A percentile compares a stretch with the other conserved stretches of the same genome.
Conservation (phyloP, 2,113 vertebrate species). For the Cochlearius cochlearius region DNA sequence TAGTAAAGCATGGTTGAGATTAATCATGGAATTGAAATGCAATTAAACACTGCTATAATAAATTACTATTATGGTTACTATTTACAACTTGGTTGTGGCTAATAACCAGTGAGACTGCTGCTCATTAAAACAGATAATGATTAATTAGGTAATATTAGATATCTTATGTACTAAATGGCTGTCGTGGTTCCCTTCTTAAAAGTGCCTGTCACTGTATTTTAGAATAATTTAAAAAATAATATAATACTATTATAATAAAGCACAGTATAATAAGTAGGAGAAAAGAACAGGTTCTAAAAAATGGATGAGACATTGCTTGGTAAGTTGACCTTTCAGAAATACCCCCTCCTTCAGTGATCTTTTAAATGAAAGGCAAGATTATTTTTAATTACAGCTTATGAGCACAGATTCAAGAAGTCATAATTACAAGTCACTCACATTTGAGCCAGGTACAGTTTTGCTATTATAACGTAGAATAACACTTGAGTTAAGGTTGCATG, state of each 20-base stretch:
- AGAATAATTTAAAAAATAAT: neutral
- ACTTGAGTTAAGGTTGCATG: neutral
- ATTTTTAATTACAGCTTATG: constrained; percentile 12
- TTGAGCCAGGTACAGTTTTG: neutral
- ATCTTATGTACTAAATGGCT: neutral
- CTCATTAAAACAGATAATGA: neutral
- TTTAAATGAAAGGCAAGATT: neutral
- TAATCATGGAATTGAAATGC: neutral
- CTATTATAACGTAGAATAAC: neutral
- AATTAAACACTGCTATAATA: neutral
- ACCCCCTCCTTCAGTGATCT: neutral
- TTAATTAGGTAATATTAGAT: neutral
- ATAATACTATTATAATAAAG: neutral
- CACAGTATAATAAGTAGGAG: neutral
- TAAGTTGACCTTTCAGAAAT: constrained; percentile 21
- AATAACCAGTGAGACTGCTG: neutral
- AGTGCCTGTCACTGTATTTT: neutral
- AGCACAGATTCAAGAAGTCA: neutral
- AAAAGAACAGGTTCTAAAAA: neutral
- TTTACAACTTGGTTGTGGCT: neutral
- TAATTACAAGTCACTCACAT: neutral
- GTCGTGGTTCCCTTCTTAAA: neutral
- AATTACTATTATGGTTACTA: neutral
- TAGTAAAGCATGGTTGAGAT: constrained; percentile 14
- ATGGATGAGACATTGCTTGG: neutral